Evolutionary conservation across 2,888 invertebrate species (phyloP).

Genomic region (Agrochola macilenta): DNA sequence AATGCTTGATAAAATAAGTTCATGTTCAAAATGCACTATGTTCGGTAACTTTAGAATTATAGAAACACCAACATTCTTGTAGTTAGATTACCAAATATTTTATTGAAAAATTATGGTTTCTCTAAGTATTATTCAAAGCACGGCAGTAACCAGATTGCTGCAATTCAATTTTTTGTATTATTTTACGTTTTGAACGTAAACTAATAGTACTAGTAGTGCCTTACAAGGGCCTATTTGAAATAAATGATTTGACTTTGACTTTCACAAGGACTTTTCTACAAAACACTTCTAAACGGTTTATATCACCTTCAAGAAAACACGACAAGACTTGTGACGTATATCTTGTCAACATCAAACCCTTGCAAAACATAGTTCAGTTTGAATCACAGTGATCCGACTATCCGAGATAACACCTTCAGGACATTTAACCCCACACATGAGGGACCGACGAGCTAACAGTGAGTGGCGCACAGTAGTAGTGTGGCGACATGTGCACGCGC

Average conservation of each 20-base stretch:
- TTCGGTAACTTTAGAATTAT: not conserved
- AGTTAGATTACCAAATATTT: too few relatives aligned
- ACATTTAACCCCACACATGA: slow-evolving; percentile 48
- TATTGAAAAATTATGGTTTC: too few relatives aligned
- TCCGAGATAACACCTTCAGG: slow-evolving; percentile 43
- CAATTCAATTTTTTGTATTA: too few relatives aligned
- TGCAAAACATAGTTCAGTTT: not conserved
- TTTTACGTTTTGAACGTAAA: too few relatives aligned
- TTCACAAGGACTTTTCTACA: not conserved
- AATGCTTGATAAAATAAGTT: not conserved
- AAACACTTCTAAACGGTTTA: not conserved
- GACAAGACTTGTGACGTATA: not conserved
- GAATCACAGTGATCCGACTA: slow-evolving; percentile 14
- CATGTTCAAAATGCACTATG: not conserved
- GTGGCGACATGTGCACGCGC: slow-evolving; percentile 61
- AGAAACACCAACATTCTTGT: not conserved
- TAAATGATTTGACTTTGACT: too few relatives aligned
- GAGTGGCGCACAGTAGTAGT: slow-evolving; percentile 65
- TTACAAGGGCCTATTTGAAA: too few relatives aligned
- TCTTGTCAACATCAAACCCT: slow-evolving; percentile 1
- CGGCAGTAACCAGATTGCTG: too few relatives aligned
- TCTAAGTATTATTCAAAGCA: too few relatives aligned
- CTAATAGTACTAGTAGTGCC: too few relatives aligned
- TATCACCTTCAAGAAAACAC: not conserved
- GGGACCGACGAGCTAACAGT: slow-evolving; percentile 48